These are phyloP conservation scores for Eledone cirrhosa DNA, from an alignment of 2,888 invertebrate genomes.

Conservation along the genomic window DNA sequence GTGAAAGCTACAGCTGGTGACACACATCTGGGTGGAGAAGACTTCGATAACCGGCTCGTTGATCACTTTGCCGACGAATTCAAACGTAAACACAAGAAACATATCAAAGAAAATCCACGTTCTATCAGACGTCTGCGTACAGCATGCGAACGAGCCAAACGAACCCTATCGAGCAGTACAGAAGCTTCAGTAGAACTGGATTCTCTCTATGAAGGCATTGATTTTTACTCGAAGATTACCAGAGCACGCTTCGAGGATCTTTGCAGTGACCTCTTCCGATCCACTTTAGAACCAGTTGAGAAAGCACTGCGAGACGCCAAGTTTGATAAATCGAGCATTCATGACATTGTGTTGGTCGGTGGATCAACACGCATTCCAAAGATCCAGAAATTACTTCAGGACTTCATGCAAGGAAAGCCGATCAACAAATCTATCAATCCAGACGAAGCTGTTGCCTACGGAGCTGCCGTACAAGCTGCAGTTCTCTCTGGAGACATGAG, in stretches of 20 bases:
- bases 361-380: slow-evolving; percentile 97
- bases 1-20: slow-evolving; percentile 83
- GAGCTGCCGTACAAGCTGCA: slow-evolving; percentile 61
- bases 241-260: slow-evolving; percentile 95
- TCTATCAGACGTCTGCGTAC: slow-evolving; percentile 88
- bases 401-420: slow-evolving; percentile 76
- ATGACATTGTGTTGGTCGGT: slow-evolving; percentile 76
- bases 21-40: slow-evolving; percentile 80
- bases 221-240: slow-evolving; percentile 94
- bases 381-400: slow-evolving; percentile 90
- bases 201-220: slow-evolving; percentile 90
- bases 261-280: slow-evolving; percentile 91
- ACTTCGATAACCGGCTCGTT: slow-evolving; percentile 83
- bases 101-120: slow-evolving; percentile 75
- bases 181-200: slow-evolving; percentile 83
- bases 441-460: slow-evolving; percentile 92
- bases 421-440: slow-evolving; percentile 95
- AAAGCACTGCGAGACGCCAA: slow-evolving; percentile 93
- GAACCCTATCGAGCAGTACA: slow-evolving; percentile 70
- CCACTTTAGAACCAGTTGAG: slow-evolving; percentile 94
- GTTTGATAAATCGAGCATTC: slow-evolving; percentile 82
- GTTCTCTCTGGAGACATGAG: slow-evolving; percentile 78
- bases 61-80: slow-evolving; percentile 83
- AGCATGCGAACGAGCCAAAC: slow-evolving; percentile 77
- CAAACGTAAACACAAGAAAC: slow-evolving; percentile 75